These are phyloP conservation scores for Chironomus striatipennis DNA, from an alignment of 1,140 invertebrate genomes.

Conservation along the genomic window DNA sequence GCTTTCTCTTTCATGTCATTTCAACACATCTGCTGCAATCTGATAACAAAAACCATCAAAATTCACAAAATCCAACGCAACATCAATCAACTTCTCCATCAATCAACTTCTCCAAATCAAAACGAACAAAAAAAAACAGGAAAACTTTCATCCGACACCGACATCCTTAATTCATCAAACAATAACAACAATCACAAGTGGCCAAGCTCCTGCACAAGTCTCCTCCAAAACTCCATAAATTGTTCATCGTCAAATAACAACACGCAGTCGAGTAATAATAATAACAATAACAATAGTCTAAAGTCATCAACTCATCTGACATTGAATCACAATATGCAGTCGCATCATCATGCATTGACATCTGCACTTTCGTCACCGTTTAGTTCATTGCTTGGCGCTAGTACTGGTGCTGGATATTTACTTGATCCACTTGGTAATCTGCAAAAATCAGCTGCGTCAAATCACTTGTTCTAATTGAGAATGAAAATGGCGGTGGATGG, in stretches of 20 bases:
- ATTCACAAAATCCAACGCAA: too few species aligned
- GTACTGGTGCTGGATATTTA: constrained; percentile 32
- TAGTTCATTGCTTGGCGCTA: constrained; percentile 39
- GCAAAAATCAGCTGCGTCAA: constrained; percentile 22
- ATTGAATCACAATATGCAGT: not conserved
- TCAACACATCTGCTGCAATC: too few species aligned
- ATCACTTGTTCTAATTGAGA: constrained; percentile 25
- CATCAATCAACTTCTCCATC: too few species aligned
- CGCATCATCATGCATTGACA: constrained; percentile 35
- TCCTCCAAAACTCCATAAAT: not conserved
- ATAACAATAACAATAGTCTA: not conserved
- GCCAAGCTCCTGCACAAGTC: constrained; percentile 23
- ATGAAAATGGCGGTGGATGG: not conserved
- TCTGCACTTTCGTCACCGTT: constrained; percentile 36
- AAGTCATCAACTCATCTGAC: constrained; percentile 12
- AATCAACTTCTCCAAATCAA: not conserved
- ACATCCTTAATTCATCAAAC: constrained; percentile 7
- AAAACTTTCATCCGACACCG: constrained; percentile 20
- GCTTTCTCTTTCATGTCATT: too few species aligned
- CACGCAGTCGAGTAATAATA: not conserved
- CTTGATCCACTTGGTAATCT: constrained; percentile 25
- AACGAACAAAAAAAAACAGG: too few species aligned
- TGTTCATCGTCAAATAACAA: not conserved
- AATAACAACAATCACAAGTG: constrained; percentile 26
- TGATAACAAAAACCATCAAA: too few species aligned